Evolutionary conservation across 2,888 invertebrate species (phyloP), one percentile per base, ranked within the genome.

Genomic region (Ochlodes sylvanus): DNA sequence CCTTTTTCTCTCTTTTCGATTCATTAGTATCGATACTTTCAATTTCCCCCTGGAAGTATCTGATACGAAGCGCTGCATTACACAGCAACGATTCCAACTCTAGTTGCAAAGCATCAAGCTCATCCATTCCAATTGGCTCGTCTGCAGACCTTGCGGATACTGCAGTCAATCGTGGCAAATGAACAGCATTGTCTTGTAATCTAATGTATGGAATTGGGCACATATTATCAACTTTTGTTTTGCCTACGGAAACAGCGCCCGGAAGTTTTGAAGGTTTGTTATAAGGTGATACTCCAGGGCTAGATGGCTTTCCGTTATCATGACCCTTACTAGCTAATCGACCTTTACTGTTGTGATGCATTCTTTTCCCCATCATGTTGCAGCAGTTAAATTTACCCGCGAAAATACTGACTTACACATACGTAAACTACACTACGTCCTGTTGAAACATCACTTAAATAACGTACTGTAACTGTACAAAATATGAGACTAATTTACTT

Each of bases 51-150:
- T 96, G 96, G n/a, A 98, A 94, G 70, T 96, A 95, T 75, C 97
- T 94, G 74, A 96, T 94, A 67, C 98, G 94, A 15, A 98, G 95
- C 0, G 97, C 97, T 63, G 97, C 97, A 62, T 96, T 96, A 0
- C 97, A 97, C 27, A 98, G 93, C 61, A 98, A 90, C 21, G 96
- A 96, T 87, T 99, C 98, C 62, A 98, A 88, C 84, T 99, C 98
- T 62, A 96, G 89, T 84, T 99, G 98, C 10, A 99, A 90, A 1
- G 95, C 94, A 84, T 98, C 98, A 58, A 98, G 90, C 82, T 99
- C 98, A 77, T 98, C 98, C 94, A 98, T 96, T 17, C 96, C 96
- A 70, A 98, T 95, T 4, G 95, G 95, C 79, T 97, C 97, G 69
- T 97, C 96, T 2, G 95, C 93, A 41, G 95, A 94, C 66, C 97